Evolutionary conservation across 2,113 vertebrate genomes (phyloP).

Genomic region (Kryptolebias marmoratus): DNA sequence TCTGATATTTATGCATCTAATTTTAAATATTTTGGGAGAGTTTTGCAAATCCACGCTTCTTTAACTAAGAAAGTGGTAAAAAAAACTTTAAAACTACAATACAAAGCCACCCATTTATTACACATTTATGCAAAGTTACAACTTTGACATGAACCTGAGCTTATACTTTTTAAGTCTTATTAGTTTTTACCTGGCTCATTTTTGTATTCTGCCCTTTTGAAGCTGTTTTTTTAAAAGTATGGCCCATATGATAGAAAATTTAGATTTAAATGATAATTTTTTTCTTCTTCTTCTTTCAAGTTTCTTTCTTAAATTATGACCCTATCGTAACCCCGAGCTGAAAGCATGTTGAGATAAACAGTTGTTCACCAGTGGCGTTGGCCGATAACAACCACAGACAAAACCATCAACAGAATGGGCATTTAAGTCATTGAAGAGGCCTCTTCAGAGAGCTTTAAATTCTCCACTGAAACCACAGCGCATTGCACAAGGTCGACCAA

Average conservation of each 20-base stretch:
- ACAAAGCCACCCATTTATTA: not conserved
- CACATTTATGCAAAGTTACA: not conserved
- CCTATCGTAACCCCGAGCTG: too few relatives aligned
- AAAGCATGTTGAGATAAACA: too few relatives aligned
- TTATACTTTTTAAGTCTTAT: too few relatives aligned
- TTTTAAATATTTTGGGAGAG: not conserved
- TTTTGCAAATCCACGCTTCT: not conserved
- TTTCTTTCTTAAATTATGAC: not conserved
- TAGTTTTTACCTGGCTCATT: not conserved
- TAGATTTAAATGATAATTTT: too few relatives aligned
- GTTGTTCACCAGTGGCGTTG: not conserved
- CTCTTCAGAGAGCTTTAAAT: not conserved
- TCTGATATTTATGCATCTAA: not conserved
- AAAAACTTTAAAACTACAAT: not conserved
- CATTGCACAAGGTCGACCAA: constrained; percentile 36
- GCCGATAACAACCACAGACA: constrained; percentile 24
- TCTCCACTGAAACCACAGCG: constrained; percentile 41
- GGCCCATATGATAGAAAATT: not conserved
- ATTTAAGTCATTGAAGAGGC: constrained; percentile 12
- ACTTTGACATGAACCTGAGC: not conserved
- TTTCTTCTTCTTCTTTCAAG: not conserved
- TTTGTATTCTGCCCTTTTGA: not conserved
- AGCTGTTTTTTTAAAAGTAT: not conserved
- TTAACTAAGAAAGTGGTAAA: not conserved
- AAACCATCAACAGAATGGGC: constrained; percentile 7